phyloP scores from a whole-genome alignment of 2,113 vertebrate genomes.

The Pseudolaguvia tuberculata region DNA sequence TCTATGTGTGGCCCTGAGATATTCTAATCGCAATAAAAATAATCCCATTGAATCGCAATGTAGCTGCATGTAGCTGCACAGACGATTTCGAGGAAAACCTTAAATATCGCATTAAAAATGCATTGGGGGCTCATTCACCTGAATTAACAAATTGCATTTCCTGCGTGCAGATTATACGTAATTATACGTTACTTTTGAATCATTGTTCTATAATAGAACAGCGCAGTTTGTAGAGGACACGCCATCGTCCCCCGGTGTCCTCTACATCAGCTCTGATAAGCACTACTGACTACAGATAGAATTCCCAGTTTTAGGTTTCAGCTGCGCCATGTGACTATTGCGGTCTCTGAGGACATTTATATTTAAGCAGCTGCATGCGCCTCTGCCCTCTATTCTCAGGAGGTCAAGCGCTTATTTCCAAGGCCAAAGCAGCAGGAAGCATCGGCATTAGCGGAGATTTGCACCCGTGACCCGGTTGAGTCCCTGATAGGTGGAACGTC shows the following conservation, averaged over 20 bases:
- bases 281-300: background rate
- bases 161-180: background rate
- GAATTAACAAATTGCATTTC: background rate
- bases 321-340: constrained; percentile 8
- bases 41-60: no score
- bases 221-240: constrained; percentile 2
- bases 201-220: background rate
- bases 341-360: constrained; percentile 23
- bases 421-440: constrained; percentile 2
- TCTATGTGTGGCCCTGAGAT: no score
- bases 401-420: background rate
- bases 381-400: background rate
- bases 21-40: no score
- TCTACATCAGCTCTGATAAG: background rate
- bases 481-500: background rate
- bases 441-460: constrained; percentile 16
- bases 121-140: background rate
- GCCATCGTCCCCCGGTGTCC: background rate
- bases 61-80: background rate
- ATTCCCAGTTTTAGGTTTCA: constrained; percentile 1
- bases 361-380: constrained; percentile 21
- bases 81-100: background rate
- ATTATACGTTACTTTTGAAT: background rate
- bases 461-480: constrained; percentile 1
- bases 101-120: background rate